Percentiles rank a stretch among this genome's conserved stretches.
Conservation (phyloP, 1,140 invertebrate genomes). For the Marisa cornuarietis region DNA sequence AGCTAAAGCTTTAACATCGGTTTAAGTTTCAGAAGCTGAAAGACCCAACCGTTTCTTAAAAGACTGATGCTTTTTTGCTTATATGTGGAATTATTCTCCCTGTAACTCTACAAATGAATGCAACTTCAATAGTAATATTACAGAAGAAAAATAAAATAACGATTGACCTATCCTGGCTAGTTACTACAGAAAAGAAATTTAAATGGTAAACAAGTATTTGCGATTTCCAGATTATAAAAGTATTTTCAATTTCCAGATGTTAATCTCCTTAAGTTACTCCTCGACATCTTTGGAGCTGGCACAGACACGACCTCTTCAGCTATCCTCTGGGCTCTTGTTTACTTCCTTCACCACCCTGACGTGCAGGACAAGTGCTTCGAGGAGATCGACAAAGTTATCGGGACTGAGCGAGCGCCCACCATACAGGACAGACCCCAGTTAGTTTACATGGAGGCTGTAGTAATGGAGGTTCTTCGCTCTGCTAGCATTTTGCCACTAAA, state of each 20-base stretch:
- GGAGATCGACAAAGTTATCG: constrained; percentile 68
- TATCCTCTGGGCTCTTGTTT: constrained; percentile 40
- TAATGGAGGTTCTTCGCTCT: constrained; percentile 59
- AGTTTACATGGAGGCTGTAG: constrained; percentile 47
- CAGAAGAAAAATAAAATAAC: too few species aligned
- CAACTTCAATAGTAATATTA: too few species aligned
- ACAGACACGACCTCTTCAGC: constrained; percentile 53
- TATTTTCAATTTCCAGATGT: constrained; percentile 72
- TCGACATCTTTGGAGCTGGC: constrained; percentile 54
- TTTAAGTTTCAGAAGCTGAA: too few species aligned
- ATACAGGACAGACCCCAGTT: constrained; percentile 74
- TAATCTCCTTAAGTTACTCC: constrained; percentile 71
- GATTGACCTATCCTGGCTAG: too few species aligned
- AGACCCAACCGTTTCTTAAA: too few species aligned
- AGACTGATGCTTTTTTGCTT: too few species aligned
- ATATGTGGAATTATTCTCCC: too few species aligned
- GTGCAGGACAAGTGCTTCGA: constrained; percentile 22
- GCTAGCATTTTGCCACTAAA: constrained; percentile 64
- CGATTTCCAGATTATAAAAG: too few species aligned
- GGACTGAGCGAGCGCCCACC: constrained; percentile 76
- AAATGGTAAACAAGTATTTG: too few species aligned
- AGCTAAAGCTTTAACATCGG: too few species aligned
- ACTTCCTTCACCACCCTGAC: constrained; percentile 46
- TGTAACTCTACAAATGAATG: too few species aligned
- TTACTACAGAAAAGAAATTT: too few species aligned